Conservation (phyloP, 2,113 vertebrate genomes). For the Vicugna pacos region DNA sequence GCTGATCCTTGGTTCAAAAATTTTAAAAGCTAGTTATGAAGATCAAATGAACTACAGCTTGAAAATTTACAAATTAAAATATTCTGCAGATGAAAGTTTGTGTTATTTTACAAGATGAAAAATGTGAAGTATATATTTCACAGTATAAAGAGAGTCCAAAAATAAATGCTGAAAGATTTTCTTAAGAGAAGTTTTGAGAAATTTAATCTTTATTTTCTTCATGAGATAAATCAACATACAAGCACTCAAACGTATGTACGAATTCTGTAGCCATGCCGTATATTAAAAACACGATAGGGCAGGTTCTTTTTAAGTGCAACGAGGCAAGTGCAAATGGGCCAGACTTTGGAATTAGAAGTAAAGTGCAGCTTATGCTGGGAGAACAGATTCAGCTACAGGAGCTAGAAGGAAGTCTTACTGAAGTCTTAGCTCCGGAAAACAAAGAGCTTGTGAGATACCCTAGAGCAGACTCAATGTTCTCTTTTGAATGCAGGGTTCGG, state of each 20-base stretch:
- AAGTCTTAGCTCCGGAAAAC: too few species aligned
- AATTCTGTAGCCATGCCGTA: neutral
- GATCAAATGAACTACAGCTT: neutral
- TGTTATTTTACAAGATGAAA: slow-evolving; percentile 16
- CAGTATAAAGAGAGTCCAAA: neutral
- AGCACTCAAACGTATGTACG: neutral
- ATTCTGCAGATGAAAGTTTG: neutral
- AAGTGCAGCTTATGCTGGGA: neutral
- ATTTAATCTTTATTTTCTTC: slow-evolving; percentile 20
- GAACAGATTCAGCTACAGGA: neutral
- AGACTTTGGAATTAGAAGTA: neutral
- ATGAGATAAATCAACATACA: neutral
- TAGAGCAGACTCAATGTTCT: too few species aligned
- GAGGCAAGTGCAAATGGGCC: neutral
- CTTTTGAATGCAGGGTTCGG: too few species aligned
- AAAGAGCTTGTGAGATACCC: too few species aligned
- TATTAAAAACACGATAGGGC: neutral
- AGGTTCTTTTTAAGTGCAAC: neutral
- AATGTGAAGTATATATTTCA: slow-evolving; percentile 13
- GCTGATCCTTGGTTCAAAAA: slow-evolving; percentile 11
- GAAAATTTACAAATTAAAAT: slow-evolving; percentile 1
- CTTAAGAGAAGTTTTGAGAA: neutral
- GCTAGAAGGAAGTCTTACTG: neutral
- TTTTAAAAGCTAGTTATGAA: neutral
- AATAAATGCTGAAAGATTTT: neutral